Percentiles rank a stretch among this genome's conserved stretches.
phyloP scores from a whole-genome alignment of 2,113 vertebrate species.

The Nycticryphes semicollaris region DNA sequence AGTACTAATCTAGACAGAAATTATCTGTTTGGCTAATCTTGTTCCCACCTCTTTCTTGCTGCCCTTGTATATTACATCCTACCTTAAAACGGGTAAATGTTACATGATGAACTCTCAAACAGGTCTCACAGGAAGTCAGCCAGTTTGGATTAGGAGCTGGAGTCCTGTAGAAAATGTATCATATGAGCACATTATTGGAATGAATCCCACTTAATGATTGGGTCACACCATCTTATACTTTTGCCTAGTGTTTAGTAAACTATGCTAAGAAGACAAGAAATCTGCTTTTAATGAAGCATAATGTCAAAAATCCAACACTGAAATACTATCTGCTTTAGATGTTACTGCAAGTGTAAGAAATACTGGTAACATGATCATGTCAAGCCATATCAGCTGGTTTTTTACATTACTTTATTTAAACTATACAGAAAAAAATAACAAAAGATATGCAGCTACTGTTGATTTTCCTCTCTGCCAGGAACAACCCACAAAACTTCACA shows the following conservation, averaged over 20 bases:
- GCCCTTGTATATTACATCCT: neutral
- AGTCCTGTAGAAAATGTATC: neutral
- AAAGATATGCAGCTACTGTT: neutral
- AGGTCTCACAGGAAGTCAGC: neutral
- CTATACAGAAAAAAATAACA: neutral
- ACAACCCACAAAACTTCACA: neutral
- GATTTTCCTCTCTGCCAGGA: neutral
- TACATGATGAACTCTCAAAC: neutral
- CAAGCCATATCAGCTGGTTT: accelerated
- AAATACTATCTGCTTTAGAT: neutral
- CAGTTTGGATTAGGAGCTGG: neutral
- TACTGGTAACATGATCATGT: neutral
- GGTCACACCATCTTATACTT: neutral
- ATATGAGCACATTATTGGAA: neutral
- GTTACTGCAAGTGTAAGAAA: neutral
- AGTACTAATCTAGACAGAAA: neutral
- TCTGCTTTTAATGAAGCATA: neutral
- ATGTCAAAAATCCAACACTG: neutral
- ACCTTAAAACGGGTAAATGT: neutral
- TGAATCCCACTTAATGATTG: neutral
- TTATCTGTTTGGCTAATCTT: neutral
- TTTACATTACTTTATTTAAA: neutral
- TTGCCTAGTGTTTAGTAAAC: neutral
- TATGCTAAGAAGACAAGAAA: neutral
- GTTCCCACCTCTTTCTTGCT: neutral